phyloP scores from a whole-genome alignment of 2,113 vertebrate species.

The Syrrhaptes paradoxus region DNA sequence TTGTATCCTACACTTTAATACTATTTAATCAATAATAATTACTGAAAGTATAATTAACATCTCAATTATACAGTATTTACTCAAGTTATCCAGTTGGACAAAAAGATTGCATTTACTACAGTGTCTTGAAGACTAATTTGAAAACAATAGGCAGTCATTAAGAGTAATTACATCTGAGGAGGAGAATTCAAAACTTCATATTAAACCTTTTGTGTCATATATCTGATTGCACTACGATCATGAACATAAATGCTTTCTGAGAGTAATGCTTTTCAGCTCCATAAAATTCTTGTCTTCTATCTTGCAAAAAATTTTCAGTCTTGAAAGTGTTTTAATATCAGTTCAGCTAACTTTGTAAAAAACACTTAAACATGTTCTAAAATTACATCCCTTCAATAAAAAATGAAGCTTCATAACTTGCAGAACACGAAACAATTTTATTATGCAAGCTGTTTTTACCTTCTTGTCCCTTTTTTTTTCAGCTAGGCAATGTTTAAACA shows the following conservation, averaged over 20 bases:
- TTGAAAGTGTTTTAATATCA: neutral
- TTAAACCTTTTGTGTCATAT: neutral
- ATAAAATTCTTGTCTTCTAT: neutral
- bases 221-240: neutral
- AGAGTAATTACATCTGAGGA: neutral
- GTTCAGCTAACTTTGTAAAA: neutral
- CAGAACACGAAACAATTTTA: neutral
- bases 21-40: conserved; percentile 16
- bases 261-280: neutral
- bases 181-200: neutral
- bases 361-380: neutral
- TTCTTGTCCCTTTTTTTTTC: neutral
- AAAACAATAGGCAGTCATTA: neutral
- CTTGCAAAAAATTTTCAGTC: neutral
- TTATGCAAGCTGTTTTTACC: neutral
- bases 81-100: neutral
- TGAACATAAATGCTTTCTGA: neutral
- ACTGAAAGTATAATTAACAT: neutral
- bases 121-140: conserved; percentile 10
- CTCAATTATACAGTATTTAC: neutral
- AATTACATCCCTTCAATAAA: neutral
- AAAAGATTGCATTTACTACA: neutral
- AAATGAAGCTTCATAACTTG: neutral
- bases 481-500: neutral
- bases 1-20: neutral